phyloP scores from a whole-genome alignment of 1,140 invertebrate genomes.

The Cecropterus lyciades region DNA sequence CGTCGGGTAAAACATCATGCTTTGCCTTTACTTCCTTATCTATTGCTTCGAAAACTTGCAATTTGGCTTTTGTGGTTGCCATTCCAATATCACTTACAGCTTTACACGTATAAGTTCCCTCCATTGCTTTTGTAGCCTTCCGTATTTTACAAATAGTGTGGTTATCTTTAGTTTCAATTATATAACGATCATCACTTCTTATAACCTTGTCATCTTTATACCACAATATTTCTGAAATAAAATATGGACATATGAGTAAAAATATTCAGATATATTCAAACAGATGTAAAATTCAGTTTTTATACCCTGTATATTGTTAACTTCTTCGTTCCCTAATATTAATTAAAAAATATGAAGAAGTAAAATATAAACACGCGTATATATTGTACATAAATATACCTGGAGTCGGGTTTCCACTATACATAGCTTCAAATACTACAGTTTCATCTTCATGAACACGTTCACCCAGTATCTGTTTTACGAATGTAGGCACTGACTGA shows the following conservation, averaged over 20 bases:
- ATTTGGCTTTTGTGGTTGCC: slow-evolving; percentile 91
- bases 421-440: slow-evolving; percentile 90
- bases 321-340: too few species aligned
- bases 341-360: too few species aligned
- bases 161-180: slow-evolving; percentile 90
- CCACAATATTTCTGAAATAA: slow-evolving; percentile 92
- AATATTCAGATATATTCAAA: slow-evolving; percentile 7
- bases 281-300: too few species aligned
- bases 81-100: slow-evolving; percentile 92
- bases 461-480: slow-evolving; percentile 91
- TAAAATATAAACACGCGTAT: too few species aligned
- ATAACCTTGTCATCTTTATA: slow-evolving; percentile 94
- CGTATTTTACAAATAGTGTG: slow-evolving; percentile 90
- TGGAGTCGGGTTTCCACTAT: slow-evolving; percentile 93
- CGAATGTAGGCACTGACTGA: slow-evolving; percentile 91
- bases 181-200: slow-evolving; percentile 88
- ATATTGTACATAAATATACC: slow-evolving; percentile 79
- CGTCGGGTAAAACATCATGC: slow-evolving; percentile 81
- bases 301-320: too few species aligned
- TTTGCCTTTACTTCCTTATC: slow-evolving; percentile 78
- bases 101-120: slow-evolving; percentile 94
- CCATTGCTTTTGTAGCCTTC: slow-evolving; percentile 88
- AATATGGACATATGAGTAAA: too few species aligned
- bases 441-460: slow-evolving; percentile 90
- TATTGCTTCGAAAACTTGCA: slow-evolving; percentile 74